Conservation (phyloP, 2,113 vertebrate species). For the Nothocercus julius region DNA sequence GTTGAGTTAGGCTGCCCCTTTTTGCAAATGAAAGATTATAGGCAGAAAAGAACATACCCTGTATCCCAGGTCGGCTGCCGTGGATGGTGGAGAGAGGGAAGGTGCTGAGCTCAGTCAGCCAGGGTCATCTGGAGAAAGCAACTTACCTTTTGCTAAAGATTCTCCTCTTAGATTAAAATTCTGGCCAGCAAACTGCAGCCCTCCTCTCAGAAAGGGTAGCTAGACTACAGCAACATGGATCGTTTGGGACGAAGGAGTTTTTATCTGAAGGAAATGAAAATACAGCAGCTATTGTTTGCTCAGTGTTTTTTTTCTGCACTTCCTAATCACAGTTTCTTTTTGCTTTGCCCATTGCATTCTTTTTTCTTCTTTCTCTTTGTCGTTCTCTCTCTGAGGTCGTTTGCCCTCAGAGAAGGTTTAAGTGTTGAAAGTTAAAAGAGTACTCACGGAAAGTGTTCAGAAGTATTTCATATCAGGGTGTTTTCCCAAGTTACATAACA, state of each 20-base stretch:
- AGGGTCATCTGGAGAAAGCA: background rate
- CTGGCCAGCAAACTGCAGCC: background rate
- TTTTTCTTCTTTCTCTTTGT: background rate
- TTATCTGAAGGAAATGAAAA: background rate
- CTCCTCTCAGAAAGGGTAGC: background rate
- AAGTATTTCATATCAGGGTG: background rate
- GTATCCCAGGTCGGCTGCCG: background rate
- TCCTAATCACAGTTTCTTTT: background rate
- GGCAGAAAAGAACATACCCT: background rate
- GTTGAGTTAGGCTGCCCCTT: background rate
- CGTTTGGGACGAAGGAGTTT: background rate
- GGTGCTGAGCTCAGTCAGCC: background rate
- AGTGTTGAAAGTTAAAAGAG: background rate
- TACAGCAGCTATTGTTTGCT: background rate
- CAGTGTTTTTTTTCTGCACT: background rate
- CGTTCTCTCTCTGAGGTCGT: background rate
- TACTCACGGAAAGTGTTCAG: background rate
- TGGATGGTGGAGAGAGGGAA: background rate
- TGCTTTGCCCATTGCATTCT: background rate
- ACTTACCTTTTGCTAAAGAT: background rate
- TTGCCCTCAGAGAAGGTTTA: background rate
- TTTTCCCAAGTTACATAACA: background rate
- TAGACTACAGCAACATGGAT: background rate
- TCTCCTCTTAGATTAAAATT: background rate
- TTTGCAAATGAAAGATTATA: background rate